Percentiles rank a stretch among this genome's conserved stretches.
Conservation (phyloP, 2,888 invertebrate genomes). For the Campoletis raptor region DNA sequence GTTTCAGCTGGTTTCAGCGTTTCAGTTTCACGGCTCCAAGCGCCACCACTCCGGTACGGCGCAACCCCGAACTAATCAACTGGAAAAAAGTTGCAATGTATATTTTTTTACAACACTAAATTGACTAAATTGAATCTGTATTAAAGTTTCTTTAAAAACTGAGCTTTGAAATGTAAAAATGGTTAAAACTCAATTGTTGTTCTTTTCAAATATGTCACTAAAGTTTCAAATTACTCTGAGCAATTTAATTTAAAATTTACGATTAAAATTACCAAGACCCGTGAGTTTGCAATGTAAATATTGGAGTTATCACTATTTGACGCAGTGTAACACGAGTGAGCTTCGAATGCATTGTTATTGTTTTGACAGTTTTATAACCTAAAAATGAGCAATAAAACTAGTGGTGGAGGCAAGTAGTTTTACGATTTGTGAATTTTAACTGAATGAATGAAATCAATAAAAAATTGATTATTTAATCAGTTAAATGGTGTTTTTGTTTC, state of each 20-base stretch:
- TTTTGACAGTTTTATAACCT: constrained; percentile 50
- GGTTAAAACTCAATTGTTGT: neutral
- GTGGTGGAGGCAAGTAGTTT: constrained; percentile 68
- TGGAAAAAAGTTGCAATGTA: neutral
- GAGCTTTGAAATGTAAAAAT: neutral
- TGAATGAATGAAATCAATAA: neutral
- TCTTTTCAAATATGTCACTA: neutral
- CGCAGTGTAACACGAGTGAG: neutral
- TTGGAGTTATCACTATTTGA: neutral
- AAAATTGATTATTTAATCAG: neutral
- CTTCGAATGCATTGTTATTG: neutral
- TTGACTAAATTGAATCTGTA: neutral
- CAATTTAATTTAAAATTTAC: neutral
- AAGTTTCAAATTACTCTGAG: neutral
- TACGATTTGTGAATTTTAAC: neutral
- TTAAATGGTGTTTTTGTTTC: neutral
- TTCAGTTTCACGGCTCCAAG: neutral
- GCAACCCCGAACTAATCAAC: neutral
- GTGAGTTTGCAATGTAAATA: neutral
- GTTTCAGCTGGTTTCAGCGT: no score
- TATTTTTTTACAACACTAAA: neutral
- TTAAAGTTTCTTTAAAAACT: neutral
- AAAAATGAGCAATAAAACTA: constrained; percentile 77
- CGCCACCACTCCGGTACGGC: neutral
- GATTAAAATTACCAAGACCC: neutral